Base-by-base conservation (phyloP, 2,888 invertebrate genomes). In the Lycia hirtaria region DNA sequence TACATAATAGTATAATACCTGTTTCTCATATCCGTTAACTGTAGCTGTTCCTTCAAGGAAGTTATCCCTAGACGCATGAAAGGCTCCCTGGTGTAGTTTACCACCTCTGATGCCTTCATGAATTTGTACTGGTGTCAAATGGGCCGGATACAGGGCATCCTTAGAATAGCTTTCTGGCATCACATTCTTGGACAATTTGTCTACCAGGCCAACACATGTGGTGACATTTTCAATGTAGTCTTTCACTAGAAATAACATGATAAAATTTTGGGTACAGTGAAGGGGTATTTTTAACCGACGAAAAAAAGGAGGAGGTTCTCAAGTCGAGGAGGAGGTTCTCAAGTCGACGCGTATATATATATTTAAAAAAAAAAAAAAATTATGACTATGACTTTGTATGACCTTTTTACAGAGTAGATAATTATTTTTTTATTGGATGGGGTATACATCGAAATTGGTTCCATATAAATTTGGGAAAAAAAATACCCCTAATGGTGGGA, bases 41-140 rank as follows among this genome's bases (percentile, higher is more conserved):
- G 94, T 95, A 6, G 97, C 97, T 60, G 93, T 95, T 7, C 98
- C 99, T 86, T 99, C 99, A 10, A 98, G 91, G 79, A 97, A 99
- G 85, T 99, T 99, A 75, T 98, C 98, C 48, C 97, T 93, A 0
- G 98, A 98, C 0, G 98, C 97, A 75, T 94, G 93, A 76, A 96
- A 97, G 0, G 95, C 94, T 0, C 98, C 98, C 78, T 97, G 98
- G 33, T 95, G 80, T 4, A 96, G 87, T 65, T 93, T 94, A 0
- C 97, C 97, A 60, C 92, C 93, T 73, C 96, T 95, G 37, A 99
- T 94, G 0, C 98, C 98, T 0, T 93, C 92, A 59, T 97, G 96
- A 14, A 99, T 93, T 78, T 96, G 95, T 0, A 93, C 88, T 0
- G 96, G 94, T 0, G 96, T 94, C 57, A 97, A 90, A 85, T 99